These are phyloP conservation scores for Acanthis flammea DNA, from an alignment of 2,797 vertebrate species.

Conservation along the genomic window DNA sequence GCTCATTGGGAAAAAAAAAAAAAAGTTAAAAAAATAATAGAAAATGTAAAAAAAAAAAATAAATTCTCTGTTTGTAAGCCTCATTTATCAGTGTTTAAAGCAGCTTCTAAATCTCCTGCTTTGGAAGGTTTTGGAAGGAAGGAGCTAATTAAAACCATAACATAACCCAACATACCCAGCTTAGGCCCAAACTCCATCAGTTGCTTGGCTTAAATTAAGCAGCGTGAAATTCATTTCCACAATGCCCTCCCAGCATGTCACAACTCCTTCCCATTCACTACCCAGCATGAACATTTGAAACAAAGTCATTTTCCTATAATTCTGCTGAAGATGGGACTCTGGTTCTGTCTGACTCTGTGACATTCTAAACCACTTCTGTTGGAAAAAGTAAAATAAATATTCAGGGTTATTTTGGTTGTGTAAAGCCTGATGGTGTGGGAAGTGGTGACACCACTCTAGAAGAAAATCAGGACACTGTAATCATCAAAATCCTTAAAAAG, in stretches of 20 bases:
- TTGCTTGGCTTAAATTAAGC: constrained; percentile 23
- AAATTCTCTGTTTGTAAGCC: not conserved
- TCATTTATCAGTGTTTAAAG: not conserved
- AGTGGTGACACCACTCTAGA: not conserved
- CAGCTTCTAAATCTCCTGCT: not conserved
- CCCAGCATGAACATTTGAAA: not conserved
- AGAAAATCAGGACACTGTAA: not conserved
- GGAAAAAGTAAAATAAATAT: not conserved
- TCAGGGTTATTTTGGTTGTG: constrained; percentile 2
- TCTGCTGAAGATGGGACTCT: not conserved
- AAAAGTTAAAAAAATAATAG: not conserved
- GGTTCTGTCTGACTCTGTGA: not conserved
- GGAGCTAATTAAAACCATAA: not conserved
- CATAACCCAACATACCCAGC: not conserved
- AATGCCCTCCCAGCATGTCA: not conserved
- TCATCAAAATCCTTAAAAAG: not conserved
- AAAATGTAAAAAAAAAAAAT: not conserved
- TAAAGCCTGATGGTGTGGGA: constrained; percentile 41
- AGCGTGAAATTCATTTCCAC: not conserved
- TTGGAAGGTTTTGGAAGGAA: not conserved
- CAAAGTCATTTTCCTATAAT: not conserved
- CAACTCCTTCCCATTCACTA: not conserved
- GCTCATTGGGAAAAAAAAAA: not conserved
- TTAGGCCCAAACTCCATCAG: not conserved
- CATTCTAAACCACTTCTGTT: not conserved